Conservation (phyloP, 2,888 invertebrate species). For the Drosophila macrospina region DNA sequence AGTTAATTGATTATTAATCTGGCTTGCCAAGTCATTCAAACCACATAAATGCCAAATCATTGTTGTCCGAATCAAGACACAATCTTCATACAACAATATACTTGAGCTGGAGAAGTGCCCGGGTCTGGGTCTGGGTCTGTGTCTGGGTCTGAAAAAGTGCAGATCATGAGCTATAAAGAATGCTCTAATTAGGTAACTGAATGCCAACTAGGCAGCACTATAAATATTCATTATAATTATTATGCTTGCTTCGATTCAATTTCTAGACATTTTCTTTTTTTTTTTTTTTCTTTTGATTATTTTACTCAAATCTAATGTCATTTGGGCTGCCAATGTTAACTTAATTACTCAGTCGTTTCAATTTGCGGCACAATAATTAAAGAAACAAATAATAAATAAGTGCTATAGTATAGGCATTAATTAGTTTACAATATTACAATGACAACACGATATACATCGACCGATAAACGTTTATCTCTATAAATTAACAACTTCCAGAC, state of each 20-base stretch:
- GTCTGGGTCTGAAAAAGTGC: constrained; percentile 22
- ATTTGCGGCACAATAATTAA: no score
- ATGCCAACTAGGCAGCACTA: neutral
- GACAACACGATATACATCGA: neutral
- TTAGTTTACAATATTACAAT: constrained; percentile 17
- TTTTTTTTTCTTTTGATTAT: neutral
- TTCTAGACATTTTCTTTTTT: no score
- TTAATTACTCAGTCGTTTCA: constrained; percentile 7
- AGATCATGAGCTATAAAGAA: constrained; percentile 25
- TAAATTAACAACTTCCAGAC: neutral
- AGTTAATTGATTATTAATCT: constrained; percentile 1
- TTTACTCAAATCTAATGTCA: neutral
- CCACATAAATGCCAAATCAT: constrained; percentile 42
- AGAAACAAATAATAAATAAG: no score
- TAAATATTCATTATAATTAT: neutral
- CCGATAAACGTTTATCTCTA: constrained; percentile 7
- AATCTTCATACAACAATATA: neutral
- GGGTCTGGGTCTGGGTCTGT: constrained; percentile 1
- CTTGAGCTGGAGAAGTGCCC: neutral
- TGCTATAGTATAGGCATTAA: constrained; percentile 11
- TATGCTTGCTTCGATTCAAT: neutral
- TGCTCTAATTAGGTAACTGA: neutral
- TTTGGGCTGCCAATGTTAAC: neutral
- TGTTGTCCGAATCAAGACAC: constrained; percentile 31
- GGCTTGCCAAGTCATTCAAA: constrained; percentile 41